Base-by-base conservation (phyloP, 2,113 vertebrate genomes). In the Nyctereutes procyonoides region DNA sequence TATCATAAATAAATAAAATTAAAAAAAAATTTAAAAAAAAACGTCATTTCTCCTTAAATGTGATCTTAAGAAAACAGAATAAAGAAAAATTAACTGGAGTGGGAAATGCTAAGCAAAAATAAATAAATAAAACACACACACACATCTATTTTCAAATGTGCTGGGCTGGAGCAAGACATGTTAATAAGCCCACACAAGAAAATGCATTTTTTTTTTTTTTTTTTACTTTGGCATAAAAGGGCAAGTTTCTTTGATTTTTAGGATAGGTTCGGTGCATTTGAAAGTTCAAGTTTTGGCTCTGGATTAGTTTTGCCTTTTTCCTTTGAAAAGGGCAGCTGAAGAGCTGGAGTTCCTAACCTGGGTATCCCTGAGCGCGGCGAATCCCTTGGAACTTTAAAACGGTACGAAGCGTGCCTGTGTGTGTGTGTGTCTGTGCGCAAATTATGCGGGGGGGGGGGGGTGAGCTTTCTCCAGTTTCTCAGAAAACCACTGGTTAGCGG, bases 61-160 rank as follows among this genome's bases (percentile, higher is more conserved):
- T 69, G 74, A 96, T 55, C 87, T 74, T 90, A 92, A 77, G 58
- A 92, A 93, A 88, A 96, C 3, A 30, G 1, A 71, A 87, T 69
- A 92, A 83, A 73, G 63, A 88, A 88, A 76, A 74, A 80, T 62
- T 43, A 95, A 83, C 43, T 53, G 60, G 86, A 82, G 6, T 24
- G 95, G 35, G 84, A 83, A 83, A 94, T 48, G 63, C 58, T 83
- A 92, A 87, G 63, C 71, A 92, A 97, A 92, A 95, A 19, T 11
- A 62, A 94, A 74, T 63, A 63, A 63, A 11, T 6, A 38, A 22
- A 32, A 73, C 2, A 73, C 11, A 73, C 2, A 73, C 20, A 73
- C 20, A 13, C 19, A 69, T 2, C 11, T 71, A 71, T 71, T 84
- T 30, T 58, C 58, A 83, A 73, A 83, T 71, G 69, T 79, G 55